phyloP scores from a whole-genome alignment of 2,888 invertebrate species.

The Cactoblastis cactorum region DNA sequence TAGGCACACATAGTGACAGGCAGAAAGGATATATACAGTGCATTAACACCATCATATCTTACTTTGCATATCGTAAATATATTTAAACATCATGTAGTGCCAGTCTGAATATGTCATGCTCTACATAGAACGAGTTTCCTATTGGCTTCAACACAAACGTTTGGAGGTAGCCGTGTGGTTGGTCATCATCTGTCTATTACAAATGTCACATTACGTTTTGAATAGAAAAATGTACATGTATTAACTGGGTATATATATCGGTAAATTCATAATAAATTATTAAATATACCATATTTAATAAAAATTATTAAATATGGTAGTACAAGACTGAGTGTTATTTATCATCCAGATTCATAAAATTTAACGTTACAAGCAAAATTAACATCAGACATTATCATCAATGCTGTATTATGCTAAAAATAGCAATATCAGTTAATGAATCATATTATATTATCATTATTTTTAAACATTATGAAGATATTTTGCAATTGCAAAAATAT shows the following conservation, averaged over 20 bases:
- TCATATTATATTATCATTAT: too few relatives aligned
- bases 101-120: conserved; percentile 96
- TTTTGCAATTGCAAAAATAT: too few relatives aligned
- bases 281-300: too few relatives aligned
- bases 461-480: too few relatives aligned
- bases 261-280: neutral
- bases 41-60: conserved; percentile 32
- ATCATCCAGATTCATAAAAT: too few relatives aligned
- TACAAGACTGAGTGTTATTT: too few relatives aligned
- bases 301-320: too few relatives aligned
- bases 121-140: conserved; percentile 93
- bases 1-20: conserved; percentile 11
- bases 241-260: neutral
- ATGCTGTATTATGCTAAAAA: too few relatives aligned
- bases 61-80: conserved; percentile 36
- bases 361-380: too few relatives aligned
- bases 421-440: too few relatives aligned
- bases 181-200: conserved; percentile 95
- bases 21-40: conserved; percentile 22
- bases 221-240: neutral
- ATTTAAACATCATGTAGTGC: conserved; percentile 87
- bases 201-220: conserved; percentile 62
- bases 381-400: too few relatives aligned
- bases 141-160: conserved; percentile 95
- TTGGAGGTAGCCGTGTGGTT: conserved; percentile 95